phyloP scores from a whole-genome alignment of 2,888 invertebrate genomes.

The Tenthredo notha region DNA sequence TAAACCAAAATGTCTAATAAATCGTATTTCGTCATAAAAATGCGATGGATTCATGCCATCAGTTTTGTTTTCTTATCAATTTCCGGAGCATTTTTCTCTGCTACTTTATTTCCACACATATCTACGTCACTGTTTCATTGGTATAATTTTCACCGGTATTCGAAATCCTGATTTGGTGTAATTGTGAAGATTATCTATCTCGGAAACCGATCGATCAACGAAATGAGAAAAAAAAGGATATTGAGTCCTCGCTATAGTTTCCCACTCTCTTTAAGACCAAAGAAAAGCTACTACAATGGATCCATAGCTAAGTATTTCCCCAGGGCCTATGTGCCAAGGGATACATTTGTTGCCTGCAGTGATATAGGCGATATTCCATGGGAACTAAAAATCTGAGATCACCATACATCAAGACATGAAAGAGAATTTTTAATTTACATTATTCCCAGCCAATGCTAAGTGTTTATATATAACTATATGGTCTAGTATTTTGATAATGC shows the following conservation, averaged over 20 bases:
- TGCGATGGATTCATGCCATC: neutral
- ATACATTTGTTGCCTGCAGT: neutral
- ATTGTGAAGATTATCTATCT: neutral
- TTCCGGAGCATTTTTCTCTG: neutral
- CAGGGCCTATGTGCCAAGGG: neutral
- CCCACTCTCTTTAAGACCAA: neutral
- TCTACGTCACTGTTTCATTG: neutral
- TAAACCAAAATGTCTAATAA: neutral
- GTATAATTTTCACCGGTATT: neutral
- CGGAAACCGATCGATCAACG: neutral
- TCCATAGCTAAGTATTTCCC: neutral
- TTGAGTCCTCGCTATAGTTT: neutral
- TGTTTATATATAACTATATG: neutral
- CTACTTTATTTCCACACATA: neutral
- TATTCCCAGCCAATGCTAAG: neutral
- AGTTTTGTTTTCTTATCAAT: neutral
- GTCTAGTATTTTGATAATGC: neutral
- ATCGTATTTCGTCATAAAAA: neutral
- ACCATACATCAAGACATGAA: neutral
- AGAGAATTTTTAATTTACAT: neutral
- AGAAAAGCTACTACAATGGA: neutral
- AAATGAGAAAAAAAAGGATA: neutral
- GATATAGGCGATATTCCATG: neutral
- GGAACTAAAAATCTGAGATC: neutral
- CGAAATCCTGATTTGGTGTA: neutral